Base-by-base conservation (phyloP, 2,113 vertebrate species). In the Datnioides undecimradiatus region DNA sequence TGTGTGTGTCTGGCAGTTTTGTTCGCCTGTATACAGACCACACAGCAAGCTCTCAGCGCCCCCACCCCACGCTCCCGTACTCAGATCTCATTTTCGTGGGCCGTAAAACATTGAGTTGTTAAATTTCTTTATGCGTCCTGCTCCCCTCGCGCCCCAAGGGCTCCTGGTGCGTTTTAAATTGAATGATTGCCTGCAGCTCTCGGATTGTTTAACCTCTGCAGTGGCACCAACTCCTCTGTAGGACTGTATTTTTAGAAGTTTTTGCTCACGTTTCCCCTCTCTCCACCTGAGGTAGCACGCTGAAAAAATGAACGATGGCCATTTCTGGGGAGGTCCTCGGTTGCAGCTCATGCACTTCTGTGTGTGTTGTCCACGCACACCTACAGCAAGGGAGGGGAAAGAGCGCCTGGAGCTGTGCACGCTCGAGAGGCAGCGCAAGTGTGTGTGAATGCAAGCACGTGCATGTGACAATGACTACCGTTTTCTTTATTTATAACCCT, bases 111-210 rank as follows among this genome's bases (percentile, higher is more conserved):
- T 92, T 85, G 90, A 94, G 91, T 92, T 93, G 92, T 95, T 94
- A 93, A 90, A 92, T 93, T 91, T 92, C 91, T 94, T 92, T 90
- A 93, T 86, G 89, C 75, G 84, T 88, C 91, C 88, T 82, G 86
- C 88, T 93, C 86, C 76, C 80, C 86, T 84, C 27, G 79, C 65
- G 69, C 91, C 91, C 89, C 88, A 84, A 88, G 83, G 93, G 92
- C 89, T 92, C 92, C 91, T 49, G 88, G 92, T 80, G 91, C 74
- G 89, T 92, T 93, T 94, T 93, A 94, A 94, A 94, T 92, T 94
- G 95, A 95, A 94, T 93, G 94, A 94, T 94, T 92, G 93, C 94
- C 94, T 92, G 90, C 91, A 94, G 94, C 91, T 90, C 86, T 91
- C 75, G 77, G 92, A 93, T 92, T 93, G 91, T 92, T 94, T 94